Conservation (phyloP, 2,113 vertebrate genomes). For the Gymnocephalus cernua region DNA sequence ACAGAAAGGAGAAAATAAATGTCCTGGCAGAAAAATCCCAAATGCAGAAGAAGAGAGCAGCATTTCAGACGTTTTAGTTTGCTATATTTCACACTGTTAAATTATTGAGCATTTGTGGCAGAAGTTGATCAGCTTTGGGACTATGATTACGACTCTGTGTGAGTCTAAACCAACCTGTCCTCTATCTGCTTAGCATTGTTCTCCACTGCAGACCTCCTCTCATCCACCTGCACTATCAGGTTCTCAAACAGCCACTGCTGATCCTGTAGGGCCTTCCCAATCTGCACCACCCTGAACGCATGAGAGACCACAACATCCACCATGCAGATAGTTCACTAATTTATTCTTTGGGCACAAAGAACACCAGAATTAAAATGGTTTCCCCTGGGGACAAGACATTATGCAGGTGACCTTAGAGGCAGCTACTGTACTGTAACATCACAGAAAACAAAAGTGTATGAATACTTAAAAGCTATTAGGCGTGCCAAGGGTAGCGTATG, state of each 20-base stretch:
- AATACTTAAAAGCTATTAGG: conserved; percentile 72
- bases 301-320: conserved; percentile 38
- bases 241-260: conserved; percentile 86
- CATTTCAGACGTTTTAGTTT: conserved; percentile 25
- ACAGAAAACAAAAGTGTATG: conserved; percentile 73
- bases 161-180: conserved; percentile 77
- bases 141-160: background rate
- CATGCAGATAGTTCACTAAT: conserved; percentile 59
- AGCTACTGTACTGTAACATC: conserved; percentile 67
- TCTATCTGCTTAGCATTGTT: conserved; percentile 85
- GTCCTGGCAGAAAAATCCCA: conserved; percentile 30
- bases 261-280: conserved; percentile 84
- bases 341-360: conserved; percentile 53
- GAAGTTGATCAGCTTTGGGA: conserved; percentile 5
- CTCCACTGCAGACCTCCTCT: conserved; percentile 83
- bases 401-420: conserved; percentile 76
- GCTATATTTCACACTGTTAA: conserved; percentile 6
- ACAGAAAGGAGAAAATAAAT: conserved; percentile 63
- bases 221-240: conserved; percentile 84
- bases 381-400: conserved; percentile 60
- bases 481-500: conserved; percentile 74
- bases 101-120: conserved; percentile 34
- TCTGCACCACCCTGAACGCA: conserved; percentile 80
- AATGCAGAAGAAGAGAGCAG: conserved; percentile 29
- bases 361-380: conserved; percentile 66